These are phyloP conservation scores for Lepus townsendii DNA, from an alignment of 2,797 vertebrate genomes.

Conservation along the genomic window DNA sequence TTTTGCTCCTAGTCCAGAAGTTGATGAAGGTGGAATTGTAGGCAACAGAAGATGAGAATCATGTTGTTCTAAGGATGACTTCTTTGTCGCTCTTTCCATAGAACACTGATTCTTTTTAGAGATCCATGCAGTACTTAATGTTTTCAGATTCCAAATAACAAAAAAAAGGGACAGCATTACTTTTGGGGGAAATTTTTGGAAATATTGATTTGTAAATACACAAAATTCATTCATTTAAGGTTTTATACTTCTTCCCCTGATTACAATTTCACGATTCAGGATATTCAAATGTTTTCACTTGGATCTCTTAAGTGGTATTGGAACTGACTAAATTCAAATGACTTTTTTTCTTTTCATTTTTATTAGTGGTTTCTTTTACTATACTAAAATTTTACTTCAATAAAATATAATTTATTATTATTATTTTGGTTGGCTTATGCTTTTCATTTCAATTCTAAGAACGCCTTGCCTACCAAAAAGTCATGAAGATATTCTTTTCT, in stretches of 20 bases:
- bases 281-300: not conserved
- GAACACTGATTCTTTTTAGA: not conserved
- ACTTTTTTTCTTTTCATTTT: not conserved
- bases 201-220: not conserved
- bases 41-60: rapidly evolving
- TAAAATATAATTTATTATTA: too few relatives aligned
- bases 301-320: not conserved
- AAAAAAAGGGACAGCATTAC: not conserved
- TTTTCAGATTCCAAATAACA: not conserved
- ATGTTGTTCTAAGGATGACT: not conserved
- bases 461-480: too few relatives aligned
- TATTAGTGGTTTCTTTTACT: not conserved
- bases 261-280: not conserved
- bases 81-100: not conserved
- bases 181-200: not conserved
- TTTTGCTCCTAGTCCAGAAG: not conserved
- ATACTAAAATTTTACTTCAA: too few relatives aligned
- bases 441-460: too few relatives aligned
- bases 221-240: not conserved
- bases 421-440: too few relatives aligned
- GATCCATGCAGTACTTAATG: not conserved
- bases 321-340: conserved; percentile 4
- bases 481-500: too few relatives aligned
- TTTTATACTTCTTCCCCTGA: not conserved
- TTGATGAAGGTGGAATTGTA: not conserved